Conservation (phyloP, 2,113 vertebrate species). For the Cebidichthys violaceus region DNA sequence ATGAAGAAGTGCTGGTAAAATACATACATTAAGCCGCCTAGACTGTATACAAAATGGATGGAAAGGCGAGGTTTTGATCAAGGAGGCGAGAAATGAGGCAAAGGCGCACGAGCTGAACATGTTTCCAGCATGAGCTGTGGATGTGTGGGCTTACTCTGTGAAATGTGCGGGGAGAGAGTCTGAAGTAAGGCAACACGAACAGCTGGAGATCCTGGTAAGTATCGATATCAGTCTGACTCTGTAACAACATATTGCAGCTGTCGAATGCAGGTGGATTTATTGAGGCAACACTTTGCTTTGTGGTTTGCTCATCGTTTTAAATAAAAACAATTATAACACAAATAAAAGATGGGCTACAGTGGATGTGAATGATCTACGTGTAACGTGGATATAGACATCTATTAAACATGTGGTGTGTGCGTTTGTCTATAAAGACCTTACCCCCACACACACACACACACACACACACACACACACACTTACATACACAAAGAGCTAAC, state of each 20-base stretch:
- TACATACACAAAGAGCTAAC: conserved; percentile 25
- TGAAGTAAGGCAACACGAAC: background rate
- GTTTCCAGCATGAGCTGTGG: too few species aligned
- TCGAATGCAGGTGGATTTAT: background rate
- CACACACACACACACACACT: conserved; percentile 14
- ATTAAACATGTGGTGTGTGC: background rate
- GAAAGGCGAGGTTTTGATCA: background rate
- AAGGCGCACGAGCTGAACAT: background rate
- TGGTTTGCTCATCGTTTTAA: background rate
- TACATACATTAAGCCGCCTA: background rate
- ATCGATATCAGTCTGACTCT: background rate
- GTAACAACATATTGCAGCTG: background rate
- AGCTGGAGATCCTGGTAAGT: background rate
- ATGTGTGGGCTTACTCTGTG: background rate
- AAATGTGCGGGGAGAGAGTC: background rate
- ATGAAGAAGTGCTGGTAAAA: background rate
- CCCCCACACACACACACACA: background rate
- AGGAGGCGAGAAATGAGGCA: background rate
- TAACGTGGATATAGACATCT: background rate
- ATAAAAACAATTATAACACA: too few species aligned
- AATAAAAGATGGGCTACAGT: background rate
- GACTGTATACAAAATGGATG: background rate
- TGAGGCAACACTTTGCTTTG: background rate
- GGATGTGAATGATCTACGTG: background rate
- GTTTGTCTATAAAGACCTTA: background rate